Conservation (phyloP, 2,113 vertebrate species). For the Micromys minutus region DNA sequence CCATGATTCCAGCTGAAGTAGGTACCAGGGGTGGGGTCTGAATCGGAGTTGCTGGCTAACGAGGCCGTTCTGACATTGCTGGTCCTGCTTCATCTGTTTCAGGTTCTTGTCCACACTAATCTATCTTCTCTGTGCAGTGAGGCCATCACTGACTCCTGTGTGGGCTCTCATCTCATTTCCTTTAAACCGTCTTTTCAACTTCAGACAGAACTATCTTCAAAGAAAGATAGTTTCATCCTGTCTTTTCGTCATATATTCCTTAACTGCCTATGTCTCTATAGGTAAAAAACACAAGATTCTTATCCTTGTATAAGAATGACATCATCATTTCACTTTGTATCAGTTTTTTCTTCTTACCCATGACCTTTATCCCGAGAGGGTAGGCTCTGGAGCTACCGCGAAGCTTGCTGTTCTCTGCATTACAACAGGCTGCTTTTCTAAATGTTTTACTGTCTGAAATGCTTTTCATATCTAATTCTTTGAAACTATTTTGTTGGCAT, state of each 20-base stretch:
- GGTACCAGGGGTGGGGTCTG: background rate
- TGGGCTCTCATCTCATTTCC: background rate
- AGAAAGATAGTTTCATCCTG: background rate
- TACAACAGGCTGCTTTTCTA: background rate
- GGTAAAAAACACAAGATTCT: background rate
- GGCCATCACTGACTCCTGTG: background rate
- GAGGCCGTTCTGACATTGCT: too few relatives aligned
- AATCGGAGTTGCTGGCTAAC: background rate
- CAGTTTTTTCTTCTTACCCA: background rate
- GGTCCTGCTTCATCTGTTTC: background rate
- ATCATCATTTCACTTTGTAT: background rate
- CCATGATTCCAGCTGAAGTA: background rate
- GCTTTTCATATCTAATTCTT: background rate
- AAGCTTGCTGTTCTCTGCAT: background rate
- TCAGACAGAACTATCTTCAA: background rate
- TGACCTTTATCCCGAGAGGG: background rate
- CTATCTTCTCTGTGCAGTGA: background rate
- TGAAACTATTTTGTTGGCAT: background rate
- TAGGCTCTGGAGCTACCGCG: background rate
- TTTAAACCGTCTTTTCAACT: background rate
- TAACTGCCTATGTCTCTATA: background rate
- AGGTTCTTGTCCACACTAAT: background rate
- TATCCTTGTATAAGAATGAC: background rate
- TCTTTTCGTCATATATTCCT: background rate
- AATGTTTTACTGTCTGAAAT: background rate